Percentiles rank a stretch among this genome's conserved stretches.
phyloP scores from a whole-genome alignment of 2,888 invertebrate genomes.

The Anodontia alba region DNA sequence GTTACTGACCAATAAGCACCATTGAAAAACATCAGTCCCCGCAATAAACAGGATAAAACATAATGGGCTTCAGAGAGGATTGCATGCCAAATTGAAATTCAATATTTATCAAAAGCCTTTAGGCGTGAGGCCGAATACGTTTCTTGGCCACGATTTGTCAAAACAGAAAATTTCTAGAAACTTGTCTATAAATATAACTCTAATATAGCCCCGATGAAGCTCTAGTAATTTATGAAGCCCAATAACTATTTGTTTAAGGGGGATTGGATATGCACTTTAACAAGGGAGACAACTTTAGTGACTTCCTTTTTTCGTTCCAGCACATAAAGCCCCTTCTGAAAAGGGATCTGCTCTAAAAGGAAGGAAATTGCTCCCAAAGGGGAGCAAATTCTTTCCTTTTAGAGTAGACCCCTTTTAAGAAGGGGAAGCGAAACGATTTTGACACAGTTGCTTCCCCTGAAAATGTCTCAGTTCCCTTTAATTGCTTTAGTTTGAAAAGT shows the following conservation, averaged over 20 bases:
- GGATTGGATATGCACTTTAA: too few relatives aligned
- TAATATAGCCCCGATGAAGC: conserved; percentile 33
- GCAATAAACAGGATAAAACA: conserved; percentile 58
- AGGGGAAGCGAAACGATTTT: too few relatives aligned
- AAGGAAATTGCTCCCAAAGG: too few relatives aligned
- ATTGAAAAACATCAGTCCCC: conserved; percentile 53
- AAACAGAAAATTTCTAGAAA: conserved; percentile 37
- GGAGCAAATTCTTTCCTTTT: too few relatives aligned
- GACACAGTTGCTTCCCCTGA: too few relatives aligned
- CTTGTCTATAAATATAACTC: conserved; percentile 36
- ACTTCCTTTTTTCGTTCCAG: too few relatives aligned
- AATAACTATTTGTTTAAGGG: too few relatives aligned
- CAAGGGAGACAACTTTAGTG: too few relatives aligned
- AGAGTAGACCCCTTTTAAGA: too few relatives aligned
- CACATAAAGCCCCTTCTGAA: too few relatives aligned
- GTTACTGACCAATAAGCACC: conserved; percentile 61
- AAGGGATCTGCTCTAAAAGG: too few relatives aligned
- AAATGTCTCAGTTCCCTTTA: conserved; percentile 43
- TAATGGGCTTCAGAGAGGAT: conserved; percentile 58
- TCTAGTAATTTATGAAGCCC: conserved; percentile 40
- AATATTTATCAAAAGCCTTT: conserved; percentile 58
- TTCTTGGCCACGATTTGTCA: conserved; percentile 36
- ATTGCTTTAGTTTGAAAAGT: conserved; percentile 35
- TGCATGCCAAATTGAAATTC: conserved; percentile 64
- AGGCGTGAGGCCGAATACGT: conserved; percentile 51